Percentiles rank a stretch among this genome's conserved stretches.
These are phyloP conservation scores for Pheosia gnoma DNA, from an alignment of 2,888 invertebrate species.

Conservation along the genomic window DNA sequence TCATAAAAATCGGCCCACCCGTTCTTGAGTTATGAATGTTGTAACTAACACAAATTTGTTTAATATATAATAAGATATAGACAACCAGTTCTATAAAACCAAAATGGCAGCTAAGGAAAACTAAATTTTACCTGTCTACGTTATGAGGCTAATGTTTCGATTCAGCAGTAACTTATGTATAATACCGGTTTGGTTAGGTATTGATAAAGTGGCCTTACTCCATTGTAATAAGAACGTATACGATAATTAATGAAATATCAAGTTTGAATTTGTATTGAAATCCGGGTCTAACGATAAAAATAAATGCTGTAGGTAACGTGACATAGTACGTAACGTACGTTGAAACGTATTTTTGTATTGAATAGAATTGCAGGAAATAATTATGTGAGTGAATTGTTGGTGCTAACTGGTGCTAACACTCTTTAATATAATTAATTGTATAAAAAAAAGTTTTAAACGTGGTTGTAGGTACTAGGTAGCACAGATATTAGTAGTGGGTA, in stretches of 20 bases:
- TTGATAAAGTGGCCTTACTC: slow-evolving; percentile 4
- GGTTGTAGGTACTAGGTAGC: no score
- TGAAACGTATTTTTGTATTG: neutral
- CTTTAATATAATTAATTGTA: neutral
- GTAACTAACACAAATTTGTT: no score
- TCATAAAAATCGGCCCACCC: no score
- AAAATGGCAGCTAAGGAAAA: neutral
- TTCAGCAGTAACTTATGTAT: neutral
- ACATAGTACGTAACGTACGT: neutral
- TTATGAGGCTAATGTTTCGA: neutral
- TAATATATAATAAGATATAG: neutral
- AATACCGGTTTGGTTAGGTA: slow-evolving; percentile 2
- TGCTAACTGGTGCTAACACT: no score
- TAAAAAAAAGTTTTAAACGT: neutral
- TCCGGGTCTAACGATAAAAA: slow-evolving; percentile 25
- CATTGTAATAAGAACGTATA: slow-evolving; percentile 8
- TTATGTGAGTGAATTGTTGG: neutral
- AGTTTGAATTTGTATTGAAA: slow-evolving; percentile 17
- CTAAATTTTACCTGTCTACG: slow-evolving; percentile 1
- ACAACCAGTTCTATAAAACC: neutral
- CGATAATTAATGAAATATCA: slow-evolving; percentile 22
- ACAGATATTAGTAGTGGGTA: no score
- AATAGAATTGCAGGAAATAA: slow-evolving; percentile 1
- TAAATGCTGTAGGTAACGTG: slow-evolving; percentile 6
- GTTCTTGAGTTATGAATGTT: no score